Evolutionary conservation across 1,140 invertebrate genomes (phyloP), one percentile per base, ranked within the genome.

Genomic region (Rhopalosiphum padi): DNA sequence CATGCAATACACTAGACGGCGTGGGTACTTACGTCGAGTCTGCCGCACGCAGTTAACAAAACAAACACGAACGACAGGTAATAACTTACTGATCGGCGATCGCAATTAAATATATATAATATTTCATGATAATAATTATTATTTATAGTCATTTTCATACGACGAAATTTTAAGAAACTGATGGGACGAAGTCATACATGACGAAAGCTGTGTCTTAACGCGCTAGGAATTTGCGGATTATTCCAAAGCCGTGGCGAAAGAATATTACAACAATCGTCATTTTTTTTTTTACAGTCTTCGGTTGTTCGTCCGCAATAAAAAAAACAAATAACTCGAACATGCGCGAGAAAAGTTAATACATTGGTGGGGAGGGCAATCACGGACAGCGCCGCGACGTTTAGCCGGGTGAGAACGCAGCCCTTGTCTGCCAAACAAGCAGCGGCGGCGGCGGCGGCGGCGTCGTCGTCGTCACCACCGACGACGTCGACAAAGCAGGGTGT

Each of bases 361-460:
- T 1, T 7, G 21, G 37, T 23, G 41, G 2, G 23, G 41, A 3
- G 9, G 48, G 88, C n/a, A 35, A 30, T 55, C 35, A 55, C 48
- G 8, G 22, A 48, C 23, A 30, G n/a, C 46, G 46, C 7, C 11
- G 87, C 7, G 46, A 46, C 46, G 68, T 92, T 92, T 85, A 92
- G 35, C 22, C 18, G 68, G 68, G 90, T 68, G 90, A 91, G 43
- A 92, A 92, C 91, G 55, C 89, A 68, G 23, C 89, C 53, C 37
- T 90, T 51, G 22, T 15, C 86, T n/a, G 15, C 3, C 60, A n/a
- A 18, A 68, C 60, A 68, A 68, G 30, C 23, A 11, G 9, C 21
- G 35, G 89, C 15, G 83, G 83, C 23, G 37, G 51, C 25, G 89
- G 35, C n/a, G 48, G n/a, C 87, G 89, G 35, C n/a, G 48, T 22